These are phyloP conservation scores for Callorhinus ursinus DNA, from an alignment of 2,113 vertebrate genomes.

Conservation along the genomic window DNA sequence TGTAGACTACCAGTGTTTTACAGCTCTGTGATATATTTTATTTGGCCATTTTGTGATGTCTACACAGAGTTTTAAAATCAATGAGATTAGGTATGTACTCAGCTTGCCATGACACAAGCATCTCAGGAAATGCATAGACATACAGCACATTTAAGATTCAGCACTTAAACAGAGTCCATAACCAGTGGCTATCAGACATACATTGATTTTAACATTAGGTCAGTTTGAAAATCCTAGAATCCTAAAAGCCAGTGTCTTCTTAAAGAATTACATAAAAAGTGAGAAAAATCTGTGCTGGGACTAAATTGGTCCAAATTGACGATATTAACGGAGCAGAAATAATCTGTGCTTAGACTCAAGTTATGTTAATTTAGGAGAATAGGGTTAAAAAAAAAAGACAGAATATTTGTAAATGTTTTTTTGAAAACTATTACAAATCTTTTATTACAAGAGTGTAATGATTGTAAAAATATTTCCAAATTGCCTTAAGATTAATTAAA, in stretches of 20 bases:
- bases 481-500: conserved; percentile 73
- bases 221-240: not conserved
- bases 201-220: not conserved
- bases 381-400: conserved; percentile 25
- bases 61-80: not conserved
- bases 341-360: conserved; percentile 34
- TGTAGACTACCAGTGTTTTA: not conserved
- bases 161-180: not conserved
- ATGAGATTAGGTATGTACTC: not conserved
- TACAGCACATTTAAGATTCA: not conserved
- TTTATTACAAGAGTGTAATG: conserved; percentile 63
- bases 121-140: not conserved
- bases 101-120: not conserved
- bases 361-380: conserved; percentile 66
- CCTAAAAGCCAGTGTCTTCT: not conserved
- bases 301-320: not conserved
- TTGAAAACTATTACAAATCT: conserved; percentile 67
- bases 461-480: conserved; percentile 75
- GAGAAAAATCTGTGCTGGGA: not conserved
- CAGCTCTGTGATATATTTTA: not conserved
- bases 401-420: conserved; percentile 60
- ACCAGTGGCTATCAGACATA: not conserved
- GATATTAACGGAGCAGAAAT: not conserved
- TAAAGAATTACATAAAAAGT: not conserved
- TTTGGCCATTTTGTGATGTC: not conserved